Conservation (phyloP, 1,140 invertebrate genomes). For the Drosophila eugracilis region DNA sequence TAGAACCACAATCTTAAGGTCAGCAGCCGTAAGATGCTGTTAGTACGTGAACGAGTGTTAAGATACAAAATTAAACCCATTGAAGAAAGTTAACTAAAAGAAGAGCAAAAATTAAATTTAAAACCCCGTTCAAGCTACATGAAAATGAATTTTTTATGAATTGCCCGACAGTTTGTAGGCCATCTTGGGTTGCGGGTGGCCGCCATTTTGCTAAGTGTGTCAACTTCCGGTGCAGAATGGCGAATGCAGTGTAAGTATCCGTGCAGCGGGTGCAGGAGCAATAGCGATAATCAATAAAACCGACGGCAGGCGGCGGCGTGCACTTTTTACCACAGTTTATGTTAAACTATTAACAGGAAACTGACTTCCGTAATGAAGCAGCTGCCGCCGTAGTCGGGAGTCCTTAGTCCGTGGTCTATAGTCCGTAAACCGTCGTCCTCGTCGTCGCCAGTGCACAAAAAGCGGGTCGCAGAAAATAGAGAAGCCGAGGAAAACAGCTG, state of each 20-base stretch:
- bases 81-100: slow-evolving; percentile 6
- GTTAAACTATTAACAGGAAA: slow-evolving; percentile 81
- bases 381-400: slow-evolving; percentile 45
- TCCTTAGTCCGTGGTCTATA: neutral
- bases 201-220: slow-evolving; percentile 54
- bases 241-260: slow-evolving; percentile 29
- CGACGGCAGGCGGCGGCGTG: slow-evolving; percentile 43
- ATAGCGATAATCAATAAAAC: slow-evolving; percentile 66
- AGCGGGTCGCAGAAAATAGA: slow-evolving; percentile 62
- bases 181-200: slow-evolving; percentile 19
- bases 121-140: slow-evolving; percentile 16
- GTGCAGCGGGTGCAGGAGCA: slow-evolving; percentile 5
- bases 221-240: slow-evolving; percentile 57
- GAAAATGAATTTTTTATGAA: slow-evolving; percentile 32
- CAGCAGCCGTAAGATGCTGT: slow-evolving; percentile 30
- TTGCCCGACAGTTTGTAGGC: slow-evolving; percentile 14
- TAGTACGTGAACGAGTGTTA: neutral
- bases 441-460: slow-evolving; percentile 40
- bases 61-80: slow-evolving; percentile 7
- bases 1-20: slow-evolving; percentile 16
- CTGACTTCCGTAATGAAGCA: slow-evolving; percentile 75
- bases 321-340: slow-evolving; percentile 79
- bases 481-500: slow-evolving; percentile 45
- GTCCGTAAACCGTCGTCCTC: neutral
- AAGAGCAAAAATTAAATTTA: slow-evolving; percentile 23